These are phyloP conservation scores for Callorhinus ursinus DNA, from an alignment of 2,113 vertebrate species.

Conservation along the genomic window DNA sequence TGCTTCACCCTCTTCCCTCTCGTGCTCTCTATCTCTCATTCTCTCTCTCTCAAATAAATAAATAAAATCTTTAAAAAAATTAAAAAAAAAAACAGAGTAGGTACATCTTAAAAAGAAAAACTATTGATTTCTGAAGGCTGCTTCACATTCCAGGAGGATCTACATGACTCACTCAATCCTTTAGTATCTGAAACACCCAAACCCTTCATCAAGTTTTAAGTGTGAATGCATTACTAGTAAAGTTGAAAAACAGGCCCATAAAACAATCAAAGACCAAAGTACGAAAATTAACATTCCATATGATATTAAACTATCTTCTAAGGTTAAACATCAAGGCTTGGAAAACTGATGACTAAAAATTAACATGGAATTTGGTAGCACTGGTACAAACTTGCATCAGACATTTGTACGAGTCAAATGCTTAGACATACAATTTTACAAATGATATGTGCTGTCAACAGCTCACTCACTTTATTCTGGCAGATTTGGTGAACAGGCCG, in stretches of 20 bases:
- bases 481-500: conserved; percentile 91
- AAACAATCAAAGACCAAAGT: not conserved
- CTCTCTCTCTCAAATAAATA: too few species aligned
- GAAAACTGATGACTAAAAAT: too few species aligned
- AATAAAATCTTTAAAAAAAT: too few species aligned
- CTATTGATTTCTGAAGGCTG: fast-evolving
- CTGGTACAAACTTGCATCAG: fast-evolving
- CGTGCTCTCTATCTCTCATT: too few species aligned
- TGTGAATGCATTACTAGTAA: not conserved
- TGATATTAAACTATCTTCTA: not conserved
- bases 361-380: fast-evolving
- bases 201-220: fast-evolving
- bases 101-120: too few species aligned
- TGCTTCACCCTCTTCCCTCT: too few species aligned
- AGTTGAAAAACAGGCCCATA: not conserved
- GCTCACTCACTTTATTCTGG: conserved; percentile 90
- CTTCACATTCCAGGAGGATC: fast-evolving
- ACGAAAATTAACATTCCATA: not conserved
- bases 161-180: fast-evolving
- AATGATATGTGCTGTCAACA: fast-evolving
- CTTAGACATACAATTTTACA: fast-evolving
- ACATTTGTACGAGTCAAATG: not conserved
- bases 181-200: fast-evolving
- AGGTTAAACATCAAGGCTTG: not conserved
- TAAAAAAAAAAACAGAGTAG: too few species aligned